phyloP scores from a whole-genome alignment of 2,888 invertebrate species.

The Cremastinae sp. region DNA sequence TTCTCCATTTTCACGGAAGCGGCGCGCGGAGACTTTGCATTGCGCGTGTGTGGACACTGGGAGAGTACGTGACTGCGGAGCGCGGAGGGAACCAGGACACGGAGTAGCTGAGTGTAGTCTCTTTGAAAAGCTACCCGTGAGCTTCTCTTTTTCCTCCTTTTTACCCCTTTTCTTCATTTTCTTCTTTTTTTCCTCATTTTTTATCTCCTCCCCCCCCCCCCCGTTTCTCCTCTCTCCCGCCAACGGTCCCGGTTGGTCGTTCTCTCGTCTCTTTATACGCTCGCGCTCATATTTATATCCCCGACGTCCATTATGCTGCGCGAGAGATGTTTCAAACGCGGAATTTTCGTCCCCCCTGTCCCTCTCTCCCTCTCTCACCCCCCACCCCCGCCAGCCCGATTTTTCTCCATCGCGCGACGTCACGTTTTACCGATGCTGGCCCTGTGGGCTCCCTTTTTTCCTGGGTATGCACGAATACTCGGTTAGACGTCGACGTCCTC shows the following conservation, averaged over 20 bases:
- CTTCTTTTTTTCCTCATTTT: slow-evolving; percentile 43
- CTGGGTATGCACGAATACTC: slow-evolving; percentile 5
- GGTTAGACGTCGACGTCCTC: slow-evolving; percentile 29
- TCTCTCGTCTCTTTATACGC: slow-evolving; percentile 17
- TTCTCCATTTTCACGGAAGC: slow-evolving; percentile 4
- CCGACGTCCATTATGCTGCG: slow-evolving; percentile 55
- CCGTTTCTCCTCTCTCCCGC: too few relatives aligned
- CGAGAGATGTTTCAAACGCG: slow-evolving; percentile 57
- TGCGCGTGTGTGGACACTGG: slow-evolving; percentile 1
- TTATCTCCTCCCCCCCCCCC: slow-evolving; percentile 14
- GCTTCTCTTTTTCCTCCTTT: slow-evolving; percentile 41
- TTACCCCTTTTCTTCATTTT: slow-evolving; percentile 17
- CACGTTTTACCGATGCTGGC: slow-evolving; percentile 31
- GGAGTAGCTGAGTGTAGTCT: slow-evolving; percentile 58
- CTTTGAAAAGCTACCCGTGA: slow-evolving; percentile 59
- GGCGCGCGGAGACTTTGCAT: slow-evolving; percentile 2
- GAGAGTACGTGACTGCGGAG: slow-evolving; percentile 49
- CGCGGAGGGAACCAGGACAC: slow-evolving; percentile 53
- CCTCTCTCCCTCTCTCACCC: slow-evolving; percentile 37
- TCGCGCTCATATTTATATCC: background rate
- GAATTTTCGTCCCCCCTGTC: slow-evolving; percentile 53
- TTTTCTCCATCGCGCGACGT: slow-evolving; percentile 14
- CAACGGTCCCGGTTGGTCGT: too few relatives aligned
- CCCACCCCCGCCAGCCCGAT: slow-evolving; percentile 3
- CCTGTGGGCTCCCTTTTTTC: slow-evolving; percentile 32